Evolutionary conservation across 2,797 vertebrate species (phyloP).

Genomic region (Pogoniulus pusillus): DNA sequence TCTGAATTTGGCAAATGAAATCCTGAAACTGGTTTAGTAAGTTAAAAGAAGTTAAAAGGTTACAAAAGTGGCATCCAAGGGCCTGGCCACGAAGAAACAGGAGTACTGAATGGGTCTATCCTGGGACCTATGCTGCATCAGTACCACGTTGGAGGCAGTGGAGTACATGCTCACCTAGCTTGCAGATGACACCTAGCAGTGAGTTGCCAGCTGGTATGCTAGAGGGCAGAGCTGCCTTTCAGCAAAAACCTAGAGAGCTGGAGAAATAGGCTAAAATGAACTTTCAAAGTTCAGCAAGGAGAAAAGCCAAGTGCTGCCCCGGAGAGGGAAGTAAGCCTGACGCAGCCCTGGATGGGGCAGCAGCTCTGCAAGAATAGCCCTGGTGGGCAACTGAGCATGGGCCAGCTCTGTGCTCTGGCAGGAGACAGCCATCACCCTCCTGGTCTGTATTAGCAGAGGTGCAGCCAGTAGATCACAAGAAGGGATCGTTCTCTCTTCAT

Average conservation of each 20-base stretch:
- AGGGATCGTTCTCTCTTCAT: not conserved
- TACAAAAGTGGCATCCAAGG: not conserved
- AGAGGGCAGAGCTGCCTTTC: not conserved
- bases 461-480: not conserved
- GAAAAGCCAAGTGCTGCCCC: not conserved
- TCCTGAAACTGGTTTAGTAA: not conserved
- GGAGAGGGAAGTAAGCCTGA: not conserved
- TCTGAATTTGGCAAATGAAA: not conserved
- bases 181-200: not conserved
- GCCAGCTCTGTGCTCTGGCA: not conserved
- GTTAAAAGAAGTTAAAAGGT: not conserved
- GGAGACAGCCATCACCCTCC: not conserved
- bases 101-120: not conserved
- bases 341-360: not conserved
- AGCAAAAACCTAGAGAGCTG: not conserved
- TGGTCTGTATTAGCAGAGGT: not conserved
- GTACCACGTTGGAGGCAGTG: not conserved
- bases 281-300: not conserved
- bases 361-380: not conserved
- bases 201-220: not conserved
- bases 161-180: fast-evolving
- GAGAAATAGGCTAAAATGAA: not conserved
- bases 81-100: not conserved
- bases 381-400: not conserved
- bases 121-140: not conserved